Conservation (phyloP, 2,888 invertebrate genomes). For the Lycaena phlaeas region DNA sequence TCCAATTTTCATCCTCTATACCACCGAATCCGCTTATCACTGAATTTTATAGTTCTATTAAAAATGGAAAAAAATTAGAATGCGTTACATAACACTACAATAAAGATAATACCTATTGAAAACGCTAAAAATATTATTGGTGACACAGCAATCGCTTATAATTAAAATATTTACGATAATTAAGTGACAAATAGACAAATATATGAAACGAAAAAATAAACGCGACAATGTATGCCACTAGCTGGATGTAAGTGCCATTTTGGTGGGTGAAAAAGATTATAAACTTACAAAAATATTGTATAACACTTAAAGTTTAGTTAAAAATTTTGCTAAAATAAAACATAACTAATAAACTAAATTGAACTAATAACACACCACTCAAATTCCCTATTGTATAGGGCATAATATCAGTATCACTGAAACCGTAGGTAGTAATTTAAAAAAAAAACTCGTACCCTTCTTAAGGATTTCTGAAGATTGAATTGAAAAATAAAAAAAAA, state of each 20-base stretch:
- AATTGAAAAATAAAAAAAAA: slow-evolving; percentile 48
- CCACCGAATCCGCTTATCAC: slow-evolving; percentile 38
- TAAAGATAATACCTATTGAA: slow-evolving; percentile 39
- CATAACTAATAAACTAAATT: slow-evolving; percentile 74
- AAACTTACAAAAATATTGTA: slow-evolving; percentile 67
- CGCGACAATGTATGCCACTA: slow-evolving; percentile 43
- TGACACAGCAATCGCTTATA: slow-evolving; percentile 68
- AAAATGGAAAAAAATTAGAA: slow-evolving; percentile 30
- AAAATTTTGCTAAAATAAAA: slow-evolving; percentile 74
- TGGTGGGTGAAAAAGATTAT: slow-evolving; percentile 68
- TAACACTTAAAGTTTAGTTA: slow-evolving; percentile 70
- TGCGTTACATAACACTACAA: slow-evolving; percentile 40
- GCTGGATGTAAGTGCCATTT: slow-evolving; percentile 46
- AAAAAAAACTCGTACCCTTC: slow-evolving; percentile 44
- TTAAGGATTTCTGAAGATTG: slow-evolving; percentile 43
- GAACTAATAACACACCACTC: slow-evolving; percentile 70
- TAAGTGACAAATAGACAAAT: slow-evolving; percentile 44
- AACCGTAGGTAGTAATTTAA: slow-evolving; percentile 58
- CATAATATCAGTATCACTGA: slow-evolving; percentile 59
- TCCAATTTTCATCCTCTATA: slow-evolving; percentile 19
- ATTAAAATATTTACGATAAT: slow-evolving; percentile 50
- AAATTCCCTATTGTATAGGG: slow-evolving; percentile 61
- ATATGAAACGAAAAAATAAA: slow-evolving; percentile 46
- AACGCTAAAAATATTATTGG: slow-evolving; percentile 67
- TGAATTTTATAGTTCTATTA: slow-evolving; percentile 30